Evolutionary conservation across 1,140 invertebrate genomes (phyloP).

Genomic region (Dendroctonus valens): DNA sequence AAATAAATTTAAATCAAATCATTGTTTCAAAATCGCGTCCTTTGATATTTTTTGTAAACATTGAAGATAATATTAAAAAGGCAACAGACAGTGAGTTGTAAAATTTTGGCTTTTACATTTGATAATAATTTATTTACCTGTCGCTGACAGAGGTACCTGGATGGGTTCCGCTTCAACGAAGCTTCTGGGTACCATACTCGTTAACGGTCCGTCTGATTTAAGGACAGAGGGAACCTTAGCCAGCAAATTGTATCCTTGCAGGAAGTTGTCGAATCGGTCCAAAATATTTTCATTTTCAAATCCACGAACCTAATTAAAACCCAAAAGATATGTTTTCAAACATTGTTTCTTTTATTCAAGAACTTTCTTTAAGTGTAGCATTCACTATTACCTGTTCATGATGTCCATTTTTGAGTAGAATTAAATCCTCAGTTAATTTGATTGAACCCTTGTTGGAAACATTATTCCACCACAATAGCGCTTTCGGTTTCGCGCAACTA

Average conservation of each 20-base stretch:
- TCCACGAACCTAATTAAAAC: conserved; percentile 37
- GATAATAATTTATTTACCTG: conserved; percentile 33
- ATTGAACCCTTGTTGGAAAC: conserved; percentile 66
- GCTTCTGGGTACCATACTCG: conserved; percentile 64
- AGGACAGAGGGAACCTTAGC: conserved; percentile 64
- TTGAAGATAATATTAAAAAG: conserved; percentile 6
- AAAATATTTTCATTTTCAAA: conserved; percentile 50
- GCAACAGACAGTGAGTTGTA: not conserved
- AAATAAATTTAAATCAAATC: conserved; percentile 5
- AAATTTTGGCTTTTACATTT: no score
- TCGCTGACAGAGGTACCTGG: conserved; percentile 61
- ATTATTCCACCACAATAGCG: conserved; percentile 67
- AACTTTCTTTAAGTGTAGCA: not conserved
- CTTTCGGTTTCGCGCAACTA: conserved; percentile 72
- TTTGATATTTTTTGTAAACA: not conserved
- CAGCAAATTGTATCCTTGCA: conserved; percentile 62
- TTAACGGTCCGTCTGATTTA: conserved; percentile 55
- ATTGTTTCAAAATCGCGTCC: not conserved
- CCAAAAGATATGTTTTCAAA: conserved; percentile 12
- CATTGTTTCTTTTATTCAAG: conserved; percentile 36
- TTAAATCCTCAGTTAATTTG: conserved; percentile 69
- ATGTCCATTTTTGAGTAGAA: conserved; percentile 61
- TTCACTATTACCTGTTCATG: conserved; percentile 46
- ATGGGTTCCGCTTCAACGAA: conserved; percentile 64
- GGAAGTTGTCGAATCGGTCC: conserved; percentile 63